Evolutionary conservation across 2,113 vertebrate genomes (phyloP), one percentile per base, ranked within the genome.

Genomic region (Scomber scombrus): DNA sequence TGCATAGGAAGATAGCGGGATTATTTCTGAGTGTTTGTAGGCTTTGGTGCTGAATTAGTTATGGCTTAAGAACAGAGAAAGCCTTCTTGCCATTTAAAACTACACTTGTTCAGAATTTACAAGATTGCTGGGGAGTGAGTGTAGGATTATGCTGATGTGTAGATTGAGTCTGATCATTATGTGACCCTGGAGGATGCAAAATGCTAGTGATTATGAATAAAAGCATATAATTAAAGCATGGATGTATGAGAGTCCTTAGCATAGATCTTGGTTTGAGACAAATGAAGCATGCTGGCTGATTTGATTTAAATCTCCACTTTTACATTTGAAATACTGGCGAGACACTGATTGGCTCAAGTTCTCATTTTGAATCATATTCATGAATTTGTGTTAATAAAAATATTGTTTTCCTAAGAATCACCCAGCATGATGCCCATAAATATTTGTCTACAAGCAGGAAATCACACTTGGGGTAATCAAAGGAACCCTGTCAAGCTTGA

Each of bases 11-110:
- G 93, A 94, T 92, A 89, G 85, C 16, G 10, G 91, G 93, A 94
- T 95, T 95, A 93, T 91, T 93, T 85, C 79, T 72, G 88, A 92
- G 93, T 91, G 91, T 95, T 93, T 93, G 91, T 84, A 78, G 88
- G 90, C 93, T 94, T 94, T 94, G 87, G 91, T 86, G 89, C 87
- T 89, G 90, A 94, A 95, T 94, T 95, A 94, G 93, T 90, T 75
- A 89, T 93, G 88, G 92, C 72, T 93, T 90, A 91, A 77, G 88
- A 92, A 92, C 85, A 93, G 67, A 92, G 88, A 64, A 63, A 85
- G 82, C 50, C 66, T 78, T 87, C 90, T 79, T 85, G 71, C 68
- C 81, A 84, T 87, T 92, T 91, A 88, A 77, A 85, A 73, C 18
- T 69, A 78, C 78, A 87, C 78, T 69, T 80, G 56, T 84, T 16